A percentile compares a stretch with the other conserved stretches of the same genome.
Conservation (phyloP, 2,113 vertebrate genomes). For the Atrichornis clamosus region DNA sequence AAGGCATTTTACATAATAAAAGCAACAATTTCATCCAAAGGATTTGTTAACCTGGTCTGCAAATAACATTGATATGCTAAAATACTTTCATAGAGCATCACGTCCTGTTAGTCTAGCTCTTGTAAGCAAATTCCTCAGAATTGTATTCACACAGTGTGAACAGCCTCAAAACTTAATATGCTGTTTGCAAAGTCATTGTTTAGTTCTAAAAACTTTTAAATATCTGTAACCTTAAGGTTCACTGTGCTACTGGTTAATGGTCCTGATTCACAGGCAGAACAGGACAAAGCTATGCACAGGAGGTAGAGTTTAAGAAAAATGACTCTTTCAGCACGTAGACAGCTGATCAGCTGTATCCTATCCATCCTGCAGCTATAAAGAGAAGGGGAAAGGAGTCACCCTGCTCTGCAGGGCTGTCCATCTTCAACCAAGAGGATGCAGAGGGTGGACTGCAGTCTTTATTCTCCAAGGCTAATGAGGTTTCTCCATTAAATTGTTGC, state of each 20-base stretch:
- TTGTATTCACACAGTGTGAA: background rate
- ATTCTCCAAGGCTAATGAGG: background rate
- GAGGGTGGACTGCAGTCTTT: background rate
- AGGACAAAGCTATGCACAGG: background rate
- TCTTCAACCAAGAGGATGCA: background rate
- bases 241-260: background rate
- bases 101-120: background rate
- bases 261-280: background rate
- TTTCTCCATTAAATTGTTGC: background rate
- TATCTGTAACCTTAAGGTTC: background rate
- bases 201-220: background rate
- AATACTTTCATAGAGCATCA: background rate
- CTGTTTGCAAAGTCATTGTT: background rate
- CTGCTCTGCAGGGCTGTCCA: background rate
- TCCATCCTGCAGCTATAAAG: background rate
- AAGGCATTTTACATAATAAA: background rate
- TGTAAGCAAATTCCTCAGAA: background rate
- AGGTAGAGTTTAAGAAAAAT: background rate
- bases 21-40: background rate
- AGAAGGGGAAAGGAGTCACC: background rate
- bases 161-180: background rate
- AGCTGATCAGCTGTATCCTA: background rate
- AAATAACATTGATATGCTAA: background rate
- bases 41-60: background rate
- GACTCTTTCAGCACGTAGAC: background rate